Percentiles rank a stretch among this genome's conserved stretches.
Conservation (phyloP, 2,888 invertebrate genomes). For the Cinara cedri region DNA sequence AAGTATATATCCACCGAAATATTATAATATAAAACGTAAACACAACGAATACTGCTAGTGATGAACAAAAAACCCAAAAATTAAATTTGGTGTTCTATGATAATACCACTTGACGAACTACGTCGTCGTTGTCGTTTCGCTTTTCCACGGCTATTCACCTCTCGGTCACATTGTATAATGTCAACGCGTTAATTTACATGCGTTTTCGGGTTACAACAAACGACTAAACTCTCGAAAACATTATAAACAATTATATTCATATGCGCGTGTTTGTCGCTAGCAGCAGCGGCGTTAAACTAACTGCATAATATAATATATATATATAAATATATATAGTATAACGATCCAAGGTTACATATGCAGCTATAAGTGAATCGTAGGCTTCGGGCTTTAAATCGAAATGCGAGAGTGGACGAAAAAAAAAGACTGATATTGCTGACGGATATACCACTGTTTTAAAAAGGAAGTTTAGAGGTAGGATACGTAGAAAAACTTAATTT, state of each 20-base stretch:
- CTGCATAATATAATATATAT: too few species aligned
- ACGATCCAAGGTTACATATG: neutral
- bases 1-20: neutral
- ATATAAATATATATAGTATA: too few species aligned
- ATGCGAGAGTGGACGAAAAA: neutral
- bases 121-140: constrained; percentile 17
- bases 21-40: constrained; percentile 11
- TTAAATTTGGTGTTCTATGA: neutral
- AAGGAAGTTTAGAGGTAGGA: too few species aligned
- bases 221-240: constrained; percentile 20
- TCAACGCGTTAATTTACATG: constrained; percentile 54
- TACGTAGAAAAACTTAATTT: too few species aligned
- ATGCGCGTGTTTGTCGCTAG: neutral
- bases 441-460: too few species aligned
- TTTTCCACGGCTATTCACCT: constrained; percentile 52
- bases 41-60: neutral
- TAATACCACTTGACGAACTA: too few species aligned
- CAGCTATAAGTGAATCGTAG: neutral
- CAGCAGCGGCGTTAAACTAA: neutral
- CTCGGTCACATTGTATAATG: constrained; percentile 41
- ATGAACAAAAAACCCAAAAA: too few species aligned
- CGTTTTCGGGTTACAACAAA: constrained; percentile 44
- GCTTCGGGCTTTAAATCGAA: constrained; percentile 7
- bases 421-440: too few species aligned
- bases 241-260: constrained; percentile 49